Percentiles rank a stretch among this genome's conserved stretches.
These are phyloP conservation scores for Andrena flavipes DNA, from an alignment of 2,888 invertebrate species.

Conservation along the genomic window DNA sequence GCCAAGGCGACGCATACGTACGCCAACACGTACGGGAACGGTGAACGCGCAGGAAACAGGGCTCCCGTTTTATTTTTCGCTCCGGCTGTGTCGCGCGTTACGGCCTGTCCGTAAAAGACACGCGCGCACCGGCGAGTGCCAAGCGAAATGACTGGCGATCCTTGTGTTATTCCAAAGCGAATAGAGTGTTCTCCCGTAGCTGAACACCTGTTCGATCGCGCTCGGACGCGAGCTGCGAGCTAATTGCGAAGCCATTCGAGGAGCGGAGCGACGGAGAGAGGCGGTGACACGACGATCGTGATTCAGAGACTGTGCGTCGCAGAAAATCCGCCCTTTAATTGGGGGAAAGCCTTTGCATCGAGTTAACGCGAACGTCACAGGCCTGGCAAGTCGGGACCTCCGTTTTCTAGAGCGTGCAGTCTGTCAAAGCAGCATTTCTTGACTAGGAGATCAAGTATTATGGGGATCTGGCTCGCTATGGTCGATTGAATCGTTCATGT, in stretches of 20 bases:
- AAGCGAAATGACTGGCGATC: not conserved
- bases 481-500: slow-evolving; percentile 55
- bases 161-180: not conserved
- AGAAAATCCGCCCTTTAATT: too few species aligned
- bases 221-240: not conserved
- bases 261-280: not conserved
- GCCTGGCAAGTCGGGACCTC: not conserved
- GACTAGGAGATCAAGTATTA: not conserved
- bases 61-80: slow-evolving; percentile 59
- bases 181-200: slow-evolving; percentile 4
- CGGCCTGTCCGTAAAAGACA: slow-evolving; percentile 1
- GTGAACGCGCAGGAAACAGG: slow-evolving; percentile 57
- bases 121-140: not conserved
- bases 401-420: not conserved
- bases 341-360: too few species aligned
- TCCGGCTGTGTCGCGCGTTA: not conserved
- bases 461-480: not conserved
- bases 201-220: slow-evolving; percentile 30
- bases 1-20: slow-evolving; percentile 77
- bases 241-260: slow-evolving; percentile 32
- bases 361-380: too few species aligned
- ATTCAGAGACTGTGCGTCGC: too few species aligned
- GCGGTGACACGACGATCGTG: not conserved
- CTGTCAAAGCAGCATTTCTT: not conserved
- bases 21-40: slow-evolving; percentile 48